phyloP scores from a whole-genome alignment of 2,797 vertebrate genomes.

The Falco peregrinus region DNA sequence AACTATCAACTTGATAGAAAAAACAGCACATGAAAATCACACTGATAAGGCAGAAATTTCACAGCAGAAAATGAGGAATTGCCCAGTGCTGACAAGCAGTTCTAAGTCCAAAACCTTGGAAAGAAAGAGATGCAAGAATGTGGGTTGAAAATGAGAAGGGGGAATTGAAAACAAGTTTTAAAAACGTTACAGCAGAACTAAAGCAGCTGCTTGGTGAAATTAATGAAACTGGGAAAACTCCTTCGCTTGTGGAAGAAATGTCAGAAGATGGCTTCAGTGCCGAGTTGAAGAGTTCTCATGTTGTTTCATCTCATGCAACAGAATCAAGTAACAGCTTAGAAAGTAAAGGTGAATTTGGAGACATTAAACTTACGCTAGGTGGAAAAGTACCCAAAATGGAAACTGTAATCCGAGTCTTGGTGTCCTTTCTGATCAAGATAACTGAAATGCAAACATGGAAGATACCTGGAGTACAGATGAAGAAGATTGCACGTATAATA shows the following conservation, averaged over 20 bases:
- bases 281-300: neutral
- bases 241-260: neutral
- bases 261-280: neutral
- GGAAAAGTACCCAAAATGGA: constrained; percentile 79
- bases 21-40: no score
- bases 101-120: constrained; percentile 68
- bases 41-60: no score
- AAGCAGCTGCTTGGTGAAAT: constrained; percentile 87
- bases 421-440: neutral
- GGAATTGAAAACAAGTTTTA: constrained; percentile 84
- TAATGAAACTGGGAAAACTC: constrained; percentile 6
- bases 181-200: constrained; percentile 83
- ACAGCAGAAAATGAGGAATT: no score
- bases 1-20: no score
- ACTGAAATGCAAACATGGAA: neutral
- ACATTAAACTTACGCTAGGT: constrained; percentile 4
- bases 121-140: constrained; percentile 86
- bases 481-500: neutral
- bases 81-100: neutral
- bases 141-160: constrained; percentile 87
- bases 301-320: neutral
- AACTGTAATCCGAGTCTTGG: constrained; percentile 39
- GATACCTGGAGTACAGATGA: neutral
- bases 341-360: neutral
- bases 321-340: neutral